Evolutionary conservation across 2,888 invertebrate species (phyloP).

Genomic region (Ophion ventricosus): DNA sequence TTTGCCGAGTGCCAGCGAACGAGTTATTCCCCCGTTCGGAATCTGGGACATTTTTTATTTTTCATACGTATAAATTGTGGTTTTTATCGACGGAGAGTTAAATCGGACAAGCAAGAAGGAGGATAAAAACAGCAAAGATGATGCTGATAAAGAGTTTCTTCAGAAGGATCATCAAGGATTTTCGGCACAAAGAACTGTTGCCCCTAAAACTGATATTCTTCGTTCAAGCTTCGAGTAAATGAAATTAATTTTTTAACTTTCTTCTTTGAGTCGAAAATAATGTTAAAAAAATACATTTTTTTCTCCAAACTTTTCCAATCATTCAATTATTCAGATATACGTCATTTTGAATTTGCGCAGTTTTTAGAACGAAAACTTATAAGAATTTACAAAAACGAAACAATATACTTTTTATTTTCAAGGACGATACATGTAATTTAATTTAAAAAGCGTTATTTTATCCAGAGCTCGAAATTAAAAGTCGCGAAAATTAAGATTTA

Average conservation of each 20-base stretch:
- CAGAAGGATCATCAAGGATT: conserved; percentile 88
- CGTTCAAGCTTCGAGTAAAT: conserved; percentile 91
- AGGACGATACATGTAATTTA: too few species aligned
- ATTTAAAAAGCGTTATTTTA: too few species aligned
- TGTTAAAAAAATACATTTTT: neutral
- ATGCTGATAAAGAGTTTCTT: conserved; percentile 87
- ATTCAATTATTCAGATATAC: too few species aligned
- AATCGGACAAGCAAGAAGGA: neutral
- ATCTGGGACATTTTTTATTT: conserved; percentile 41
- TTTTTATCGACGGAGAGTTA: conserved; percentile 36
- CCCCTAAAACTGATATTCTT: conserved; percentile 91
- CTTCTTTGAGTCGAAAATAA: neutral
- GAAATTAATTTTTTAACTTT: conserved; percentile 13
- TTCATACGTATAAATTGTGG: conserved; percentile 41
- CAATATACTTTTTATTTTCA: too few species aligned
- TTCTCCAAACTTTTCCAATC: too few species aligned
- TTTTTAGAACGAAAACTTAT: too few species aligned
- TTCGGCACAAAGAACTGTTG: conserved; percentile 89
- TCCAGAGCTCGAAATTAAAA: too few species aligned
- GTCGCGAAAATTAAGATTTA: too few species aligned
- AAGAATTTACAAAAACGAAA: too few species aligned
- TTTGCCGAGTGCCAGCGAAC: conserved; percentile 37
- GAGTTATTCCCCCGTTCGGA: conserved; percentile 49
- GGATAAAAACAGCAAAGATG: conserved; percentile 82
- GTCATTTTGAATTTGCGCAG: too few species aligned